Evolutionary conservation across 1,140 invertebrate species (phyloP).

Genomic region (Leguminivora glycinivorella): DNA sequence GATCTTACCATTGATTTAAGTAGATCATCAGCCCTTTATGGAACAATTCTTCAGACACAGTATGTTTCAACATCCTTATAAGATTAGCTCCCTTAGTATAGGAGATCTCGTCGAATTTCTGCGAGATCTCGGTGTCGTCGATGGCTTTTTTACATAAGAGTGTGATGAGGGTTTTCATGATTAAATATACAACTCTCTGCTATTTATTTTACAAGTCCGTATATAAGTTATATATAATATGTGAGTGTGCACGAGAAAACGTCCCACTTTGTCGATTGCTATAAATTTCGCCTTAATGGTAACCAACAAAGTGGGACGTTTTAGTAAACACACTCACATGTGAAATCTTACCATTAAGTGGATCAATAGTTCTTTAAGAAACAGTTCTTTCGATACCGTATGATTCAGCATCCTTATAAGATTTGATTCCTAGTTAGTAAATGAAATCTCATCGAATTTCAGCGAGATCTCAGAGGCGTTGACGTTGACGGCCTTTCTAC

Average conservation of each 20-base stretch:
- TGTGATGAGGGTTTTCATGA: constrained; percentile 87
- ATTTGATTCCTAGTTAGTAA: constrained; percentile 90
- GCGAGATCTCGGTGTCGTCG: constrained; percentile 87
- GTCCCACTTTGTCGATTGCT: no score
- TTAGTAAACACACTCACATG: no score
- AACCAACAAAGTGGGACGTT: no score
- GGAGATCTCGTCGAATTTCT: constrained; percentile 92
- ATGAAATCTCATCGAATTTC: constrained; percentile 93
- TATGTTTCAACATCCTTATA: constrained; percentile 89
- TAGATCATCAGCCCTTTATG: constrained; percentile 82
- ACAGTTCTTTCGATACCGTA: constrained; percentile 84
- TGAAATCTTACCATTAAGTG: constrained; percentile 79
- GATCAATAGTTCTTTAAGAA: constrained; percentile 83
- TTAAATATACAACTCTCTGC: no score
- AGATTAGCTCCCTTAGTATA: constrained; percentile 92
- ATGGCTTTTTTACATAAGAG: constrained; percentile 84
- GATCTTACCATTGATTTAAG: constrained; percentile 79
- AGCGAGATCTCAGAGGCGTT: constrained; percentile 88
- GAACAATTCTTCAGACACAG: constrained; percentile 85
- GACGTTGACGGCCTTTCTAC: constrained; percentile 84
- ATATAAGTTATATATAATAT: no score
- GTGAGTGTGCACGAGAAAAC: no score
- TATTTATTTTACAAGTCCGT: no score
- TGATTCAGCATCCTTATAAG: constrained; percentile 91
- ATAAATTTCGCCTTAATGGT: no score